Conservation (phyloP, 2,888 invertebrate species). For the Ethmia dodecea region DNA sequence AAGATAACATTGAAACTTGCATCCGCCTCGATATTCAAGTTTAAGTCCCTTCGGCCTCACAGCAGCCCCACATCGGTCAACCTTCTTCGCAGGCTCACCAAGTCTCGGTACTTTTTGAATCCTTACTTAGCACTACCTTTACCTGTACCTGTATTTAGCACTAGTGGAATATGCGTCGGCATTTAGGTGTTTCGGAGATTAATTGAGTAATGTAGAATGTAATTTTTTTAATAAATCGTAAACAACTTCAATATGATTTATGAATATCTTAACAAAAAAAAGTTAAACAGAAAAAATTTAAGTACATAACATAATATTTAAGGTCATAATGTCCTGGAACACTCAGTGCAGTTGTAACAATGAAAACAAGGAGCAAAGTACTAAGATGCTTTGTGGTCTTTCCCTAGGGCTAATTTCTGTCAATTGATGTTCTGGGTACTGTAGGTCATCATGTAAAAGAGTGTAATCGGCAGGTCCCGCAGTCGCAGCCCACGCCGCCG, state of each 20-base stretch:
- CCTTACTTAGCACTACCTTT: constrained; percentile 71
- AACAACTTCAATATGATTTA: no score
- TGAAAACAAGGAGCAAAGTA: no score
- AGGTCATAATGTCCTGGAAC: no score
- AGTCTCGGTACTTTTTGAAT: constrained; percentile 74
- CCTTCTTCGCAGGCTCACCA: constrained; percentile 66
- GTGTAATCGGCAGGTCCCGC: constrained; percentile 48
- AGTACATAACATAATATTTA: no score
- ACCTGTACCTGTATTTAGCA: constrained; percentile 53
- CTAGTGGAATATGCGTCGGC: constrained; percentile 43
- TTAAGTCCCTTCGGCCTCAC: constrained; percentile 64
- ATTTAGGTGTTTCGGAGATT: constrained; percentile 35
- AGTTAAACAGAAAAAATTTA: no score
- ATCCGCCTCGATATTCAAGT: constrained; percentile 43
- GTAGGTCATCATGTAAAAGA: no score
- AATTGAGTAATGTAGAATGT: constrained; percentile 25
- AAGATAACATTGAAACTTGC: constrained; percentile 54
- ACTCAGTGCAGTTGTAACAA: no score
- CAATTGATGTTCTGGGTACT: no score
- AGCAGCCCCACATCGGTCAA: constrained; percentile 64
- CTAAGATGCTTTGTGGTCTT: no score
- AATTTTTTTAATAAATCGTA: no score
- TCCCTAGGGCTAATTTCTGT: no score
- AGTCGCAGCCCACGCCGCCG: constrained; percentile 69
- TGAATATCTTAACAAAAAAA: no score